A percentile compares a stretch with the other conserved stretches of the same genome.
phyloP scores from a whole-genome alignment of 2,888 invertebrate genomes.

The Furcula furcula region DNA sequence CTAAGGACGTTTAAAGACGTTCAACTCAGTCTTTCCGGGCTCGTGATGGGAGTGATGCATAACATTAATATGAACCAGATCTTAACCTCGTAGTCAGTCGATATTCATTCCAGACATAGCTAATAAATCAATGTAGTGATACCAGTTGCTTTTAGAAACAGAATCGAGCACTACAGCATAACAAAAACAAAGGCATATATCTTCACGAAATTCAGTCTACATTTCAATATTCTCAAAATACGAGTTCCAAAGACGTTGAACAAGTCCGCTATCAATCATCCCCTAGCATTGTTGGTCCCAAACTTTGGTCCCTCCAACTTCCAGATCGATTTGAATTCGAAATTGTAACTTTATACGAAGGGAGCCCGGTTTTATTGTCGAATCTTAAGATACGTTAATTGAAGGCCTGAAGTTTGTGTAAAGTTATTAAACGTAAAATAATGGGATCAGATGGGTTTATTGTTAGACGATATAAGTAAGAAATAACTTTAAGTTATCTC shows the following conservation, averaged over 20 bases:
- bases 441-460: constrained; percentile 1
- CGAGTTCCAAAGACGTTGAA: constrained; percentile 1
- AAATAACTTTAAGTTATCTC: too few species aligned
- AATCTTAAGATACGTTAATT: constrained; percentile 27
- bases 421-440: constrained; percentile 3
- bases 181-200: neutral
- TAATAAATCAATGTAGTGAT: neutral
- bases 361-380: constrained; percentile 24
- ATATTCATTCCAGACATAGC: neutral
- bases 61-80: too few species aligned
- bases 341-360: constrained; percentile 19
- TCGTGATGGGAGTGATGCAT: too few species aligned
- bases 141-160: too few species aligned
- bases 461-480: constrained; percentile 1
- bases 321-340: constrained; percentile 23
- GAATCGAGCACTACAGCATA: too few species aligned
- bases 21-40: too few species aligned
- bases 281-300: constrained; percentile 17
- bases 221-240: neutral
- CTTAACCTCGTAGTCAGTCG: too few species aligned
- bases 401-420: constrained; percentile 19
- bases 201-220: neutral
- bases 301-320: constrained; percentile 18
- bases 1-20: too few species aligned
- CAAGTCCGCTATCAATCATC: constrained; percentile 29